These are phyloP conservation scores for Melanaphis sacchari DNA, from an alignment of 1,140 invertebrate genomes.

Conservation along the genomic window DNA sequence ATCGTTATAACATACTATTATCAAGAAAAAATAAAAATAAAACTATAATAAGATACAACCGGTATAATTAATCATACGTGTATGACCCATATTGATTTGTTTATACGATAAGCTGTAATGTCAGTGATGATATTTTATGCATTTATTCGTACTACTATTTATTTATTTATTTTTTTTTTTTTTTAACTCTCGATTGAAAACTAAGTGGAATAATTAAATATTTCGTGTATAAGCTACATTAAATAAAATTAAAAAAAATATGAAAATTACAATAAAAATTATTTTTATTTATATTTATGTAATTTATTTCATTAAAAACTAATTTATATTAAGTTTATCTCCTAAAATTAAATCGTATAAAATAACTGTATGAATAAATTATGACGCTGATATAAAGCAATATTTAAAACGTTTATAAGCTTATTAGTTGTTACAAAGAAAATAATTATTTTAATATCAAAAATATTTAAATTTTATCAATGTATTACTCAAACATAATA, in stretches of 20 bases:
- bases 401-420: not conserved
- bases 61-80: not conserved
- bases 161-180: no score
- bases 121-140: constrained; percentile 22
- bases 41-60: not conserved
- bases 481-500: not conserved
- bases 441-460: not conserved
- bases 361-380: not conserved
- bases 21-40: not conserved
- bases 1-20: constrained; percentile 7
- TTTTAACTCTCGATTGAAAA: not conserved
- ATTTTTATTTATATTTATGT: no score
- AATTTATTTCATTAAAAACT: constrained; percentile 3
- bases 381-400: not conserved
- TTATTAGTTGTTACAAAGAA: not conserved
- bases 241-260: constrained; percentile 19
- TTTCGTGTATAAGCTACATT: not conserved
- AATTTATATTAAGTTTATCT: constrained; percentile 12
- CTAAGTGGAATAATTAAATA: not conserved
- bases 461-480: not conserved
- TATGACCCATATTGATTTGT: constrained; percentile 34
- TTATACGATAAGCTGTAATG: not conserved
- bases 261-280: not conserved
- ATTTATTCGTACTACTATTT: not conserved
- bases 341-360: not conserved